A percentile compares a stretch with the other conserved stretches of the same genome.
Evolutionary conservation across 2,888 invertebrate species (phyloP).

Genomic region (Portevinia maculata): DNA sequence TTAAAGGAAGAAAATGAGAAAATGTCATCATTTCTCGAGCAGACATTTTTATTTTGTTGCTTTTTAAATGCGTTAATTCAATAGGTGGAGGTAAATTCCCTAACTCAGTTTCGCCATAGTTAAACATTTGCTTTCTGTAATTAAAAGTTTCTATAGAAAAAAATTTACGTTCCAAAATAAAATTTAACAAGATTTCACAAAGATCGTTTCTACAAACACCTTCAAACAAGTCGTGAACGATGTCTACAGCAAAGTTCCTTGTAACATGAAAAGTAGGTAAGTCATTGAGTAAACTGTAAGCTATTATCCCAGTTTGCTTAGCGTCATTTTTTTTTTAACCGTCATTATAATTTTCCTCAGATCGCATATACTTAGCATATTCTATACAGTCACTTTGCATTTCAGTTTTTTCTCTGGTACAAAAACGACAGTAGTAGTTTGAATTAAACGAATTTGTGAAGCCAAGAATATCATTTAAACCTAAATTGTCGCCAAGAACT

Average conservation of each 20-base stretch:
- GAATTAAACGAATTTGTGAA: constrained; percentile 62
- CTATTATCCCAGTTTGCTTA: constrained; percentile 44
- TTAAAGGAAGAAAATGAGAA: constrained; percentile 45
- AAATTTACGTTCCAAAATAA: constrained; percentile 33
- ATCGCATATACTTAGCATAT: constrained; percentile 12
- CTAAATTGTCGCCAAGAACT: constrained; percentile 60
- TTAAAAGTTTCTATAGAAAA: constrained; percentile 59
- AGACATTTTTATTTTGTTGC: constrained; percentile 43
- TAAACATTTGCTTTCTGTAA: constrained; percentile 61
- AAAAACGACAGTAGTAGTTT: constrained; percentile 58
- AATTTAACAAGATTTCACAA: constrained; percentile 44
- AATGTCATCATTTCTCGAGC: constrained; percentile 54
- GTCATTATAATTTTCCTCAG: constrained; percentile 7
- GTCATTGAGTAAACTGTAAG: constrained; percentile 49
- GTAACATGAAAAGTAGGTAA: constrained; percentile 51
- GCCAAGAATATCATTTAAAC: constrained; percentile 60
- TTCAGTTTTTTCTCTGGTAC: constrained; percentile 45
- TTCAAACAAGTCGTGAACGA: constrained; percentile 68
- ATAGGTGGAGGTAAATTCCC: too few relatives aligned
- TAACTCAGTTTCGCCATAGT: constrained; percentile 52
- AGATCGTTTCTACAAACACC: constrained; percentile 64
- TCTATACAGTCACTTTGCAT: constrained; percentile 24
- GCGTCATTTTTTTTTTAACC: constrained; percentile 36
- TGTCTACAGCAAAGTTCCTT: constrained; percentile 61
- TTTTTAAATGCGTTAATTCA: constrained; percentile 18